Conservation (phyloP, 2,888 invertebrate species). For the Polyommatus iphigenia region DNA sequence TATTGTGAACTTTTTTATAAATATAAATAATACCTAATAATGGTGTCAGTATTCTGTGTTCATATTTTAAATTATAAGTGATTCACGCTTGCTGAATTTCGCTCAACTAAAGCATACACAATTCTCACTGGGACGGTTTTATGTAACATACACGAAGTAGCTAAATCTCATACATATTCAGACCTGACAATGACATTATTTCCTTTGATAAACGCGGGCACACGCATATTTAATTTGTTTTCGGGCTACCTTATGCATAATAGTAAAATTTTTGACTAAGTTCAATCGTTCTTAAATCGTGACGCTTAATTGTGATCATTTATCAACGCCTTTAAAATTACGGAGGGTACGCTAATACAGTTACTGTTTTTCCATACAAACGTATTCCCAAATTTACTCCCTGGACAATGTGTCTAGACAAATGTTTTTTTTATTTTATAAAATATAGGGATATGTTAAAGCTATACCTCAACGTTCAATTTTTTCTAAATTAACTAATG, state of each 20-base stretch:
- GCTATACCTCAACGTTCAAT: too few relatives aligned
- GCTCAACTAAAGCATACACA: background rate
- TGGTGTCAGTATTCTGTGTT: background rate
- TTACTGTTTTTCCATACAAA: too few relatives aligned
- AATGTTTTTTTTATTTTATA: too few relatives aligned
- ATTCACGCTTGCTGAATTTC: background rate
- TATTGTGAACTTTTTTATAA: too few relatives aligned
- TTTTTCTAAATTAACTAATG: too few relatives aligned
- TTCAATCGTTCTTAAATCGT: background rate
- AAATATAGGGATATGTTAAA: too few relatives aligned
- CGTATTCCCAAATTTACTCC: too few relatives aligned
- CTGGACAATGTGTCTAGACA: too few relatives aligned
- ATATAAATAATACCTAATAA: too few relatives aligned
- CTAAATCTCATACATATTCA: slow-evolving; percentile 51
- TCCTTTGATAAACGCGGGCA: slow-evolving; percentile 45
- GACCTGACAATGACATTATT: slow-evolving; percentile 47
- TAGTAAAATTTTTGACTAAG: slow-evolving; percentile 38
- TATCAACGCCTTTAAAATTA: background rate
- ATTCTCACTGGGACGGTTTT: slow-evolving; percentile 17
- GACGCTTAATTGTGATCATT: background rate
- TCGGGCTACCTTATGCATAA: slow-evolving; percentile 41
- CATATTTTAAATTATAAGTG: background rate
- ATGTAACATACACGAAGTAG: slow-evolving; percentile 30
- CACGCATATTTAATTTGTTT: slow-evolving; percentile 55
- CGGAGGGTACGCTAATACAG: too few relatives aligned